Conservation (phyloP, 2,797 vertebrate genomes). For the Cynodonichthys magdalenae region DNA sequence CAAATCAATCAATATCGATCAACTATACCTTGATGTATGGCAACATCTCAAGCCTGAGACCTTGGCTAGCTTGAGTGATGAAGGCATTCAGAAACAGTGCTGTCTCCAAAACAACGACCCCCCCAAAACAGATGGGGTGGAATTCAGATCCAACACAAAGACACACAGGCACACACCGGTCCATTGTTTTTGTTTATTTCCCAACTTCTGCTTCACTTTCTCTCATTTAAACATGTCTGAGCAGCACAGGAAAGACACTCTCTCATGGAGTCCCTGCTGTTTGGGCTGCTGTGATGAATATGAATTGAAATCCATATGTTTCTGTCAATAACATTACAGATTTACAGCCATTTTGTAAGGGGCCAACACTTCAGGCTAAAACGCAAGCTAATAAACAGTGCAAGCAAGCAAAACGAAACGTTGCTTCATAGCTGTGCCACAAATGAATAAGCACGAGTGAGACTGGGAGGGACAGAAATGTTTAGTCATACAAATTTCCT, state of each 20-base stretch:
- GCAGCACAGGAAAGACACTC: constrained; percentile 29
- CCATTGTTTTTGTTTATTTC: constrained; percentile 13
- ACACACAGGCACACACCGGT: constrained; percentile 13
- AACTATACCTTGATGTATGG: constrained; percentile 75
- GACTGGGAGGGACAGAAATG: constrained; percentile 56
- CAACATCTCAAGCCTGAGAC: constrained; percentile 63
- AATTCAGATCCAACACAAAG: constrained; percentile 47
- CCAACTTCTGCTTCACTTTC: constrained; percentile 21
- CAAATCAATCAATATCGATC: constrained; percentile 78
- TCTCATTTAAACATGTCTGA: constrained; percentile 33
- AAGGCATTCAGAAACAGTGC: constrained; percentile 54
- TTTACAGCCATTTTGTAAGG: constrained; percentile 55
- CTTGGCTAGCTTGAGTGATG: constrained; percentile 75
- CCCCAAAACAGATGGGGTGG: constrained; percentile 44
- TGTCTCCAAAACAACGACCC: constrained; percentile 56
- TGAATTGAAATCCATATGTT: constrained; percentile 66
- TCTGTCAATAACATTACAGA: constrained; percentile 64
- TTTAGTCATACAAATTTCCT: constrained; percentile 58
- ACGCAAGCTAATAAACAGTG: constrained; percentile 74
- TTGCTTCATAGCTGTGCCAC: constrained; percentile 48
- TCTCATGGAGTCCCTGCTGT: constrained; percentile 15
- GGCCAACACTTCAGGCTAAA: constrained; percentile 61
- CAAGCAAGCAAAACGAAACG: constrained; percentile 68
- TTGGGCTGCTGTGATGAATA: constrained; percentile 50
- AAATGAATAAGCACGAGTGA: constrained; percentile 74